Conservation (phyloP, 2,797 vertebrate species). For the Bradypus variegatus region DNA sequence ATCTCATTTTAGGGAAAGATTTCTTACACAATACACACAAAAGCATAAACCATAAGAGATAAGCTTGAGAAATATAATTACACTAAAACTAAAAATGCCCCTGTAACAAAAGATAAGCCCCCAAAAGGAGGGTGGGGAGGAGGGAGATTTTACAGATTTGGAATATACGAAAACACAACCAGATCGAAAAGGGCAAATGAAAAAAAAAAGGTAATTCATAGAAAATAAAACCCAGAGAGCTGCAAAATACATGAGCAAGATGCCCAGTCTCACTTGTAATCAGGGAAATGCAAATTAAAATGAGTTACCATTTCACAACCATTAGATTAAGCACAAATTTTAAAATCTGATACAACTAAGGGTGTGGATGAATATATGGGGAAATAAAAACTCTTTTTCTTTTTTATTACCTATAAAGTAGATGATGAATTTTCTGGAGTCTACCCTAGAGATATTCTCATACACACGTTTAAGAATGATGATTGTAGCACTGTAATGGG, state of each 20-base stretch:
- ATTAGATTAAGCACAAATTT: neutral
- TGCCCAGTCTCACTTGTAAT: neutral
- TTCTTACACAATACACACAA: neutral
- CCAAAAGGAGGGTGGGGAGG: neutral
- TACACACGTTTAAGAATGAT: neutral
- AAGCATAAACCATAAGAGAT: neutral
- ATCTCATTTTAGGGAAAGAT: neutral
- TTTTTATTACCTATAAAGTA: neutral
- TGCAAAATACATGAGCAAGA: neutral
- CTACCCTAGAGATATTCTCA: slow-evolving; percentile 3
- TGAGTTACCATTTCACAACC: neutral
- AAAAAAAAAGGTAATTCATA: neutral
- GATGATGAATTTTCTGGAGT: slow-evolving; percentile 7
- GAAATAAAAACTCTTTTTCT: neutral
- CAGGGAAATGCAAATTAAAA: slow-evolving; percentile 21
- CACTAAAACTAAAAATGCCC: slow-evolving; percentile 10
- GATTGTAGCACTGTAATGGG: neutral
- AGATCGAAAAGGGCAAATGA: slow-evolving; percentile 2
- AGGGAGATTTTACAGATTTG: neutral
- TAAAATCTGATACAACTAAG: neutral
- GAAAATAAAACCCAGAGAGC: neutral
- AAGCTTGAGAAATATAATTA: neutral
- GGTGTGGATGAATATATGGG: neutral
- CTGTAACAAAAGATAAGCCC: neutral
- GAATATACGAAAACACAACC: slow-evolving; percentile 7